Evolutionary conservation across 2,888 invertebrate genomes (phyloP), one percentile per base, ranked within the genome.

Genomic region (Hedya salicella): DNA sequence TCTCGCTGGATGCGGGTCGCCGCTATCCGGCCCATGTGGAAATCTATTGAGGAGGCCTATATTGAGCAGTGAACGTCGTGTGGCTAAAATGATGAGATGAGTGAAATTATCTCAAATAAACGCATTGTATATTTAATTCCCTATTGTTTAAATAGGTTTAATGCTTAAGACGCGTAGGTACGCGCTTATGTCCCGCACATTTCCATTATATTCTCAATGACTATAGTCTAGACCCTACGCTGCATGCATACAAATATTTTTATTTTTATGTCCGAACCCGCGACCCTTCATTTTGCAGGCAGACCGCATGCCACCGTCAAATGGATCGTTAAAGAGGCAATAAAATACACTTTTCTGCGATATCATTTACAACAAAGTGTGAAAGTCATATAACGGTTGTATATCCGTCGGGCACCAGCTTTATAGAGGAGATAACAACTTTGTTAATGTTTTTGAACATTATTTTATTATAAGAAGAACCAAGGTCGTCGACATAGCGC

Each of bases 251-350:
- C 49, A 60, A 60, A 60, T 39, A 59, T 48, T 36, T 59, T 59
- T 48, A 59, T 48, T 8, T 16, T 16, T 19, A 44, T 56, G 25
- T 25, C 25, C 25, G 25, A 25, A 25, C 25, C 25, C 25, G 36
- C 16, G 14, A 42, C 60, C 25, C 25, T 19, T 59, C 59, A 48
- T 59, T 59, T 17, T 36, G 11, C 5, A 49, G 59, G 49, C 59
- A 39, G 39, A 60, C 49, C 60, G 14, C 60, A 60, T 16, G 11
- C 25, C 57, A 16, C 17, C 48, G 49, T 25, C 60, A 60, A 60
- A 60, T 60, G 49, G 60, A 16, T 60, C 60, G 60, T 60, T 60
- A 60, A 49, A 49, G 39, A 39, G 13, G 49, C 16, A 60, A 60
- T 60, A 49, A 60, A 60, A 60, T 60, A 57, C 44, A 56, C 54